These are phyloP conservation scores for Nibea coibor DNA, from an alignment of 2,113 vertebrate genomes.

Conservation along the genomic window DNA sequence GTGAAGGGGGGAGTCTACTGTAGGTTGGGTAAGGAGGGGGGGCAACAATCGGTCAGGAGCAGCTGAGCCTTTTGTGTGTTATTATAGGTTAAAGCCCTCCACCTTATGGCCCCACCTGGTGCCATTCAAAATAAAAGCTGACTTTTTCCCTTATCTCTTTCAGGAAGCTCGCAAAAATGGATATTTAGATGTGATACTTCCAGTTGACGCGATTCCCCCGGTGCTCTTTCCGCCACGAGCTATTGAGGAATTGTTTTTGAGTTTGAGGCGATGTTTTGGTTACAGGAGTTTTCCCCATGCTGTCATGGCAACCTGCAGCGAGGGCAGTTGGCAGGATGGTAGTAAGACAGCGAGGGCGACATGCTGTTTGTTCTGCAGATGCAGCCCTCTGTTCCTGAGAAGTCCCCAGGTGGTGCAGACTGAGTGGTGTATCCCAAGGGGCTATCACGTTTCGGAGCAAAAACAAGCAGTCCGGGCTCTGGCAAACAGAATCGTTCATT, in stretches of 20 bases:
- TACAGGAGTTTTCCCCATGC: constrained; percentile 60
- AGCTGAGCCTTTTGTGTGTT: constrained; percentile 64
- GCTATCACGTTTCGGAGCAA: constrained; percentile 73
- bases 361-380: constrained; percentile 74
- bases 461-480: constrained; percentile 60
- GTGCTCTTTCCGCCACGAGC: not conserved
- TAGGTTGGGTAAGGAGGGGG: constrained; percentile 52
- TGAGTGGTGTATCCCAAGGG: constrained; percentile 69
- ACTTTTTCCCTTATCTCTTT: not conserved
- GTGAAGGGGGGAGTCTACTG: constrained; percentile 36
- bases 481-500: constrained; percentile 52
- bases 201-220: not conserved
- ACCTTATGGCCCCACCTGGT: constrained; percentile 51
- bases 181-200: not conserved
- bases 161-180: not conserved
- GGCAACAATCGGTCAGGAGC: constrained; percentile 45
- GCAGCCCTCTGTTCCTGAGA: constrained; percentile 71
- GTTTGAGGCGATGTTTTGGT: constrained; percentile 46
- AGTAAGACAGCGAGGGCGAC: constrained; percentile 60
- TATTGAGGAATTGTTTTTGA: constrained; percentile 19
- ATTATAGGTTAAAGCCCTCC: constrained; percentile 46
- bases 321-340: constrained; percentile 69
- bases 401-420: constrained; percentile 65
- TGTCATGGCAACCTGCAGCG: constrained; percentile 70
- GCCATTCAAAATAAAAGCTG: not conserved